Base-by-base conservation (phyloP, 2,888 invertebrate genomes). In the Perdita meconis region DNA sequence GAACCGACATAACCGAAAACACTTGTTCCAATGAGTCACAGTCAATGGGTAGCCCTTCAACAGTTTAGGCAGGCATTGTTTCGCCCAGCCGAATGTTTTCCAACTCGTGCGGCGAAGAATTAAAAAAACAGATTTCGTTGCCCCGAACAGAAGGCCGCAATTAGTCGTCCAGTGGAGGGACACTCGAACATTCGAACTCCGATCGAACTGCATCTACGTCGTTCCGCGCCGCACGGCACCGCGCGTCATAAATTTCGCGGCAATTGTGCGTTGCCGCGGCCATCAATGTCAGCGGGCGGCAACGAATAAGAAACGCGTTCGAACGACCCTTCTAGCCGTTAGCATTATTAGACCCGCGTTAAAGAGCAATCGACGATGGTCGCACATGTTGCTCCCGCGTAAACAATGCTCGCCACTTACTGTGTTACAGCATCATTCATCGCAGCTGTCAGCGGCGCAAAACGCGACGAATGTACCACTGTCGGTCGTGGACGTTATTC, bases 331-430 rank as follows among this genome's bases (percentile, higher is more conserved):
- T 40, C 30, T n/a, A 16, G 19, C 13, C n/a, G 51, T 51, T 59
- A 65, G 68, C 51, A 47, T 68, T 59, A 67, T 68, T 63, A 76
- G 53, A 55, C 30, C 44, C 38, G 50, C 57, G 80, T 77, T 77
- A 72, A 77, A 78, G 81, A 84, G 69, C 69, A 68, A 81, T 78
- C 73, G 80, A 55, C 53, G 64, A 44, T 26, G 59, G 67, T 47
- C 81, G 66, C 71, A 67, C 70, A 77, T 66, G 80, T 65, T 51
- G 72, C 69, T 75, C 78, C 78, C 71, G 73, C 72, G 64, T 78
- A 81, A 81, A 82, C 82, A 81, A 84, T 84, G 84, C 72, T 60
- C 60, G 61, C 65, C 82, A 82, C 78, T 82, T 82, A 82, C 63
- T 16, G 57, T 61, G 68, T 80, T 81, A 84, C 78, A 69, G 73